Base-by-base conservation (phyloP, 1,140 invertebrate species). In the Papilio xuthus region DNA sequence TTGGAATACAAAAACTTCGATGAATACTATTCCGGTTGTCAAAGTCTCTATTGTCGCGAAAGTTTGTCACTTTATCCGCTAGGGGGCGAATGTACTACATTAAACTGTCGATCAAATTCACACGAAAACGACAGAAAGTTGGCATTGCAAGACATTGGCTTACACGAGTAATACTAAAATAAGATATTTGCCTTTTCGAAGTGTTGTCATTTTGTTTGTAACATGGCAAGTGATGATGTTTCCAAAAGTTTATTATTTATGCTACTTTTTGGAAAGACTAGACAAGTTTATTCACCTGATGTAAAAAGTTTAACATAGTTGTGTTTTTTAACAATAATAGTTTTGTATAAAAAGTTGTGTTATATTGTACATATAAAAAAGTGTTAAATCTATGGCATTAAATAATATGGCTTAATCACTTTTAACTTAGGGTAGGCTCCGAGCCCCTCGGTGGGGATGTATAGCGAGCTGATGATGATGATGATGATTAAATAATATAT, bases 41-140 rank as follows among this genome's bases (percentile, higher is more conserved):
- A 12, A 67, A 28, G 26, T 13, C 26, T 60, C 56, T 60, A 60
- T 28, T 67, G 60, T 67, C 26, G 26, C 0, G 60, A 32, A 67
- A 67, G 26, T 67, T 67, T 67, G 26, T 28, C 26, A 28, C 26
- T 7, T 67, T 67, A 67, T 60, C 60, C 60, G 15, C 60, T 12
- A 67, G 60, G 13, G 60, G 60, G 60, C 20, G 60, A 67, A 7
- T 7, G 13, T 18, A 67, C 53, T 56, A 67, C 60, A 67, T 67
- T 67, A 67, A 67, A 32, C 12, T 67, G 60, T 67, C 60, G 26
- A 67, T 28, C 23, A 67, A 28, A 67, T 26, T 60, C 56, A 4
- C 56, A 60, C 56, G 23, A 60, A 23, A 60, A 60, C 56, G 18
- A 26, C 10, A 9, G 3, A 26, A 60, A 23, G 6, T 56, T 26